Base-by-base conservation (phyloP, 1,140 invertebrate genomes). In the Drosophila busckii region DNA sequence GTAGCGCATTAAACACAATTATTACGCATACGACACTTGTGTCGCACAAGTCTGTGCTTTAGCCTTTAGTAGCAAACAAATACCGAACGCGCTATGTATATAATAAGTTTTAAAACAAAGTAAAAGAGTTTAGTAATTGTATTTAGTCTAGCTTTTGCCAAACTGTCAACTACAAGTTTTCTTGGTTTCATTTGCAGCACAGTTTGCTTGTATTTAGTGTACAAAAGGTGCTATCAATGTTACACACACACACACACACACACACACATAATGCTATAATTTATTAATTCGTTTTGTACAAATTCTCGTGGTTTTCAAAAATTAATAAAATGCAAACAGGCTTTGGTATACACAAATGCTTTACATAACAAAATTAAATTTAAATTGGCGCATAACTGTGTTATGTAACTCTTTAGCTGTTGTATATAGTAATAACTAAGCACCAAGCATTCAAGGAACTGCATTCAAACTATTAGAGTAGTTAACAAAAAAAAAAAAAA, bases 331-430 rank as follows among this genome's bases (percentile, higher is more conserved):
- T 62, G 49, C 42, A 71, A 71, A 58, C 55, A 49, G 84, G 84
- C 84, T 86, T 86, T 86, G 84, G 84, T 86, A 86, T 84, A 84
- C 84, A 84, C 75, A 71, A 71, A 85, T 82, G 84, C 84, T 86
- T 86, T 86, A 86, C 84, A 80, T 52, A 82, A 75, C 9, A 49
- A 48, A 26, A 55, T 69, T 8, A 54, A 7, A 68, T 59, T 54
- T 56, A 53, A 28, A 45, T 38, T 37, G 28, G 48, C 38, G 23
- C 69, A 35, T 26, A 61, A 73, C 46, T 68, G 49, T 29, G 16
- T 28, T 34, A 37, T 71, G 70, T 75, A 75, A 26, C 63, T 40
- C 44, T 23, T 75, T 75, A 75, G 29, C 63, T 40, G 49, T 23
- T 75, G 38, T 50, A 54, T 26, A 50, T 49, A 50, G 16, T 54